Evolutionary conservation across 2,888 invertebrate genomes (phyloP), one percentile per base, ranked within the genome.

Genomic region (Mycalesis mineus): DNA sequence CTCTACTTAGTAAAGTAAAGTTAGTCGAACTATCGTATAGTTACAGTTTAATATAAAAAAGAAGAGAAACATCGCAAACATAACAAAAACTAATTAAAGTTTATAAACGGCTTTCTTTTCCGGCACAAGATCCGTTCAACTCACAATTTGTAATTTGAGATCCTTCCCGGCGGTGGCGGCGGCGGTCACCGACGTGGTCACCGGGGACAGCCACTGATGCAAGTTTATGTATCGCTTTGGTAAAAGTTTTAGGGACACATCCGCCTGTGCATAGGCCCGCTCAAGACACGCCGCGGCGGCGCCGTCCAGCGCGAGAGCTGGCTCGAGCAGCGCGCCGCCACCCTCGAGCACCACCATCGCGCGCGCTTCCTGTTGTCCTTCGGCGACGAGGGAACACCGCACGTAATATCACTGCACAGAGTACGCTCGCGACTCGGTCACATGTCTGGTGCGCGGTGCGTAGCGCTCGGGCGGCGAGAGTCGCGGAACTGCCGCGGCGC

Each of bases 141-240:
- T 88, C 92, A 94, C 94, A 86, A 94, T 92, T 93, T 94, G 94
- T 78, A 94, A 91, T 88, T 94, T 94, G 77, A 94, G 91, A 90
- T 95, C 95, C 91, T 95, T 95, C 62, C 88, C 90, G 84, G 92
- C 88, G 88, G 93, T 84, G 57, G 85, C 77, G 61, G 88, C 88
- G 49, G 88, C 83, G 48, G 88, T 84, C 61, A 86, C 82, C 40
- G 88, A 84, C 17, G 87, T 84, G 67, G 95, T 92, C 75, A 94
- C 92, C 68, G 96, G 96, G 77, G 96, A 95, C 78, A 96, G 91
- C 95, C 96, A 96, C 87, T 96, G 95, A 86, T 97, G 97, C 81
- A 96, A 92, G 91, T 95, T 96, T 83, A 96, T 95, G 88, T 95
- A 96, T 77, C 96, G 92, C 91, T 96, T 96, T 77, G 96, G 95